Conservation (phyloP, 2,888 invertebrate species). For the Drosophila nigritarsus region DNA sequence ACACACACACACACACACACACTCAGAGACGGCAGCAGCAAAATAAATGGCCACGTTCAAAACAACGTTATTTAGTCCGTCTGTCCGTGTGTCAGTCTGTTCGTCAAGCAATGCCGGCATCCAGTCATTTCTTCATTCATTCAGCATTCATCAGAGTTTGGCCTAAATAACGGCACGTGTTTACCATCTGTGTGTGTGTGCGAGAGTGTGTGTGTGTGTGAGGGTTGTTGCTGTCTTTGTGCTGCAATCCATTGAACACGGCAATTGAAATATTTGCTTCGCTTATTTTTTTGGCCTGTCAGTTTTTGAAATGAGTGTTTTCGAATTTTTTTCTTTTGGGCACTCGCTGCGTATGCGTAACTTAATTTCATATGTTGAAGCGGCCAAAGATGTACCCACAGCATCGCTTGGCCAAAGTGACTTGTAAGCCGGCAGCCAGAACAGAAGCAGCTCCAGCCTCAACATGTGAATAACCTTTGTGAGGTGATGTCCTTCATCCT, state of each 20-base stretch:
- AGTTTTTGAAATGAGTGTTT: conserved; percentile 43
- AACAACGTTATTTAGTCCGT: conserved; percentile 24
- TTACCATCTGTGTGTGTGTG: conserved; percentile 12
- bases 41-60: conserved; percentile 38
- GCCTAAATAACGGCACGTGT: conserved; percentile 55
- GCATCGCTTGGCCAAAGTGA: background rate
- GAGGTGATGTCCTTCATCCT: conserved; percentile 37
- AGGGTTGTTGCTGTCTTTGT: conserved; percentile 38
- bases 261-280: conserved; percentile 49
- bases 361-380: conserved; percentile 47
- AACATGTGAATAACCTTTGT: conserved; percentile 69
- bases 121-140: conserved; percentile 63
- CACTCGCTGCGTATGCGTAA: conserved; percentile 49
- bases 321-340: background rate
- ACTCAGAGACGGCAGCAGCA: background rate
- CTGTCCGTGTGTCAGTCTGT: conserved; percentile 16
- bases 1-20: conserved; percentile 19
- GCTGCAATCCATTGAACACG: conserved; percentile 66
- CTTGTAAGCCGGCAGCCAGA: conserved; percentile 15
- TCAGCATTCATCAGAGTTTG: conserved; percentile 53
- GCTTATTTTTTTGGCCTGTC: conserved; percentile 14
- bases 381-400: conserved; percentile 20
- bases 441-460: conserved; percentile 7
- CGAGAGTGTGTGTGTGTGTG: background rate
- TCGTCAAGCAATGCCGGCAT: conserved; percentile 40